Evolutionary conservation across 2,888 invertebrate species (phyloP), one percentile per base, ranked within the genome.

Genomic region (Brenthis ino): DNA sequence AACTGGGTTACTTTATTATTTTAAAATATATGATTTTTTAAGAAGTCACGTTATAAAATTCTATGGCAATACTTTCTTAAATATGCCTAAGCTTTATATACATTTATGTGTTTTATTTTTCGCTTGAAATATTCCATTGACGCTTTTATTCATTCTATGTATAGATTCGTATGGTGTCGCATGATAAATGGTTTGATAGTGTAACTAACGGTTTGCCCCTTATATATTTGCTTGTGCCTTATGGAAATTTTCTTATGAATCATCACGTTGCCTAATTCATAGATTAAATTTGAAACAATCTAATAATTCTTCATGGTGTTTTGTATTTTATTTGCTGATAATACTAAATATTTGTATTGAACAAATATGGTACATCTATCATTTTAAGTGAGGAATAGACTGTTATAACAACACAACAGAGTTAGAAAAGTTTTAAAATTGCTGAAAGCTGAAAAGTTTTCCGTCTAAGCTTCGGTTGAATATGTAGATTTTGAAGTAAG

Each of bases 171-270:
- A 11, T 24, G 20, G 8, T 20, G 20, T 24, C 54, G 20, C 14
- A 58, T 58, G 48, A 48, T 37, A 37, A 58, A 24, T 48, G 12
- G 24, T 20, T 47, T n/a, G 14, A 47, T 24, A 6, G 20, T 47
- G 48, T 11, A 24, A 8, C 47, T 11, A 24, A 8, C 47, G 8
- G 11, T 48, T 24, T 28, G 1, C 28, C 24, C 24, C n/a, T 24
- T 48, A 4, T 28, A n/a, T 28, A 43, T 43, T 1, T n/a, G n/a
- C n/a, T 48, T 28, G 28, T 28, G 24, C 14, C 24, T 24, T 48
- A 6, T 24, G 50, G 50, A 50, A 60, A n/a, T 48, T 60, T 60
- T n/a, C 60, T 11, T 60, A 50, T 60, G 60, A 60, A 50, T 60
- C 48, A 60, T 16, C 16, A 43, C 37, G 50, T 16, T 60, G 28